Percentiles rank a stretch among this genome's conserved stretches.
Conservation (phyloP, 2,797 vertebrate genomes). For the Antennarius maculatus region DNA sequence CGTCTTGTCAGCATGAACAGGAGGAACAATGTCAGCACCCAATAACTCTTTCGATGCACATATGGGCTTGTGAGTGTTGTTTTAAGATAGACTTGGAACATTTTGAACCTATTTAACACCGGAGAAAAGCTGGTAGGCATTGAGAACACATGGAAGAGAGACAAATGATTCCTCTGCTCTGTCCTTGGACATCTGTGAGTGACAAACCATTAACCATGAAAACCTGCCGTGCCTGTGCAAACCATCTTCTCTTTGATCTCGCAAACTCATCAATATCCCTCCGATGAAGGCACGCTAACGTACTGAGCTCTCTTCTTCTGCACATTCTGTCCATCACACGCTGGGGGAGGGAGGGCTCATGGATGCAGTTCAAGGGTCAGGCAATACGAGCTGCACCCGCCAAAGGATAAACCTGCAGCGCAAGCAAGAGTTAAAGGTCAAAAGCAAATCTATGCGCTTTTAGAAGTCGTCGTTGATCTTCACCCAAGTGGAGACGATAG, state of each 20-base stretch:
- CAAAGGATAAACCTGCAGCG: not conserved
- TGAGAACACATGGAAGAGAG: constrained; percentile 33
- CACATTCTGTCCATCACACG: constrained; percentile 33
- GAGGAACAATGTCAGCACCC: not conserved
- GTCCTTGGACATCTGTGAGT: constrained; percentile 46
- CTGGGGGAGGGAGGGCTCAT: constrained; percentile 16
- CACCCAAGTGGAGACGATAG: not conserved
- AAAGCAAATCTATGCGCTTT: not conserved
- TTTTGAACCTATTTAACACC: constrained; percentile 2
- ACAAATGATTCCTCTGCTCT: constrained; percentile 32
- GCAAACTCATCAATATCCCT: constrained; percentile 42
- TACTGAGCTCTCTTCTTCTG: constrained; percentile 2
- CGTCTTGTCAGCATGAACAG: not conserved
- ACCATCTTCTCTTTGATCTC: constrained; percentile 49
- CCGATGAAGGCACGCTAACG: constrained; percentile 14
- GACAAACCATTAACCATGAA: constrained; percentile 52
- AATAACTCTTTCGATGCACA: not conserved
- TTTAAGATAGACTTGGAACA: not conserved
- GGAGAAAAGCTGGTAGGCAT: constrained; percentile 15
- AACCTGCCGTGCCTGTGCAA: constrained; percentile 18
- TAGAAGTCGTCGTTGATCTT: no score
- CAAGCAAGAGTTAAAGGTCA: not conserved
- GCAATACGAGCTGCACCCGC: constrained; percentile 10
- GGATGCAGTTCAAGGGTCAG: constrained; percentile 38
- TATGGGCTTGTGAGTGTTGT: not conserved